Base-by-base conservation (phyloP, 1,140 invertebrate genomes). In the Papilio aristodemus region DNA sequence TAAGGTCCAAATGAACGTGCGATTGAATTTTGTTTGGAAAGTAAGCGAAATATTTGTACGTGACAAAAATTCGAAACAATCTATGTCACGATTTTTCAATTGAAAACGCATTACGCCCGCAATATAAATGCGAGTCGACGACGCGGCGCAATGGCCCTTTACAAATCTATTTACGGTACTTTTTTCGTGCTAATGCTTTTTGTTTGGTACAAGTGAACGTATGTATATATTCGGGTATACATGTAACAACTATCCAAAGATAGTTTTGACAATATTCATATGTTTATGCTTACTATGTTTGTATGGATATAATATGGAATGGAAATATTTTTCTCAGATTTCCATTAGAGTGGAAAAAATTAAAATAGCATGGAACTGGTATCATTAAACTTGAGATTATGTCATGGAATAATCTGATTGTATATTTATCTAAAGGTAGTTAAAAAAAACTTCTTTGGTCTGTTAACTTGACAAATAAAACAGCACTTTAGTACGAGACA, bases 151-250 rank as follows among this genome's bases (percentile, higher is more conserved):
- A 36, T 59, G 58, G 58, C 58, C 58, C 58, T 59, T 59, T 59
- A 59, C 58, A 59, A 59, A 59, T 59, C 58, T 59, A 59, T 37
- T 59, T 59, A 59, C 58, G 58, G 58, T 59, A 32, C 58, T 37
- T 59, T 59, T 59, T 59, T 14, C 11, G 58, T 36, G 27, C 58
- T 59, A 59, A 59, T 59, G 58, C 14, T 59, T n/a, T 32, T 59
- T 59, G 27, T 32, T 36, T 59, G 58, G 58, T 37, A 14, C 25
- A 59, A 59, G 58, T 59, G 58, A 59, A 17, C 10, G 25, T 19
- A 14, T 50, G 27, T 32, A 32, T 32, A 32, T 32, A 2, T 46
- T 46, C 43, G 6, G n/a, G n/a, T 43, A 14, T 17, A 14, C n/a
- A 43, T 6, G 17, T 8, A 14, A 13, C n/a, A 43, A 6, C 6